Base-by-base conservation (phyloP, 1,140 invertebrate species). In the Apocrypta bakeri region DNA sequence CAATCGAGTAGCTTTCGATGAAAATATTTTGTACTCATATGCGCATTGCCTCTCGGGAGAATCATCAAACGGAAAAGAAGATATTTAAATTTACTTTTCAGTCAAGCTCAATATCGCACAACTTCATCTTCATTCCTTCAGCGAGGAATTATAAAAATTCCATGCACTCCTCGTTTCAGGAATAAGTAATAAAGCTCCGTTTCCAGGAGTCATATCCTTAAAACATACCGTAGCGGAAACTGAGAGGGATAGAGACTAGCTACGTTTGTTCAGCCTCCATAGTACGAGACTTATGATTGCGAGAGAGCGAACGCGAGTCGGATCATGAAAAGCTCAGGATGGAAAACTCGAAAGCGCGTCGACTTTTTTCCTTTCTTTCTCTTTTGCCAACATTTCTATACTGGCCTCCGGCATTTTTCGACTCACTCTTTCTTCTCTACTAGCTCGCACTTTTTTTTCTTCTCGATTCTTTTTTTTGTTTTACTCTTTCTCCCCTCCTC, bases 271-370 rank as follows among this genome's bases (percentile, higher is more conserved):
- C 83, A 87, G 81, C 84, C 85, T 64, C 68, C 4, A 21, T 33
- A 84, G 84, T 79, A 82, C 83, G 85, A 86, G 86, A 88, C 85
- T 87, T 86, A 87, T 87, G 87, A 88, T 87, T 87, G 84, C 85
- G 83, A 61, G 25, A 25, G 27, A 27, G 25, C 66, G 56, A 37
- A 83, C 85, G 85, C 85, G 83, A 85, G 85, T 85, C 85, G 83
- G 86, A 82, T 85, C 87, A 85, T 79, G 81, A 87, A 87, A 88
- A 88, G 85, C 85, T 85, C 75, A 84, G 81, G 77, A 85, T 85
- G 86, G 84, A 82, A 88, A 87, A 87, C 84, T 86, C 83, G 64
- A 82, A 74, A 81, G 84, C 83, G 81, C 85, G 80, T 84, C 85
- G 79, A 56, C 72, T 84, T 77, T 82, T 73, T 61, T 24, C 48